Conservation (phyloP, 2,888 invertebrate species). For the Gibbula magus region DNA sequence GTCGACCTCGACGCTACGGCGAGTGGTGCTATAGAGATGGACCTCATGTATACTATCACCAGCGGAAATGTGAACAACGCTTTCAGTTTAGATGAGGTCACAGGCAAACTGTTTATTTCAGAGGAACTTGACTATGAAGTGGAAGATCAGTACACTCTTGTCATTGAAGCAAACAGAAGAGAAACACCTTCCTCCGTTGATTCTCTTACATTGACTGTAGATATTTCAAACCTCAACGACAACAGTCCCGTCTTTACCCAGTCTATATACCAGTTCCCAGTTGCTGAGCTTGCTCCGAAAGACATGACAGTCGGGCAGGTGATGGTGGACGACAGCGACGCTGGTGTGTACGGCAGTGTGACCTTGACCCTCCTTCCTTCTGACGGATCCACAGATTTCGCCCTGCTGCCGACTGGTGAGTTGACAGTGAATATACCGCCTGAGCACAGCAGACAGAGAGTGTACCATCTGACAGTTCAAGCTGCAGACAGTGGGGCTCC, state of each 20-base stretch:
- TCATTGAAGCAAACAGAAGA: slow-evolving; percentile 46
- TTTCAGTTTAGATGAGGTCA: slow-evolving; percentile 44
- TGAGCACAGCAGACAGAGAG: slow-evolving; percentile 88
- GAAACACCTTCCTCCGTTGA: slow-evolving; percentile 38
- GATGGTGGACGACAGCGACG: slow-evolving; percentile 50
- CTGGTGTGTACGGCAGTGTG: slow-evolving; percentile 33
- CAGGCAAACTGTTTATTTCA: slow-evolving; percentile 49
- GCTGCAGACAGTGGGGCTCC: slow-evolving; percentile 77
- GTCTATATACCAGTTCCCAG: slow-evolving; percentile 36
- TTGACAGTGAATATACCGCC: slow-evolving; percentile 88
- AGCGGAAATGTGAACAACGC: slow-evolving; percentile 43
- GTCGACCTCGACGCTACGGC: slow-evolving; percentile 53
- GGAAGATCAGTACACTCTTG: slow-evolving; percentile 34
- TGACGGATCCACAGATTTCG: slow-evolving; percentile 33
- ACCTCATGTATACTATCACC: slow-evolving; percentile 47
- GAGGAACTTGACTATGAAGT: slow-evolving; percentile 49
- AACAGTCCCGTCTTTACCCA: slow-evolving; percentile 47
- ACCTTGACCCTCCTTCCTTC: slow-evolving; percentile 1
- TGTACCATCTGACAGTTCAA: slow-evolving; percentile 88
- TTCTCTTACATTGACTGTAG: slow-evolving; percentile 44
- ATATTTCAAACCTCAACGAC: slow-evolving; percentile 59
- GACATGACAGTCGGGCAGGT: slow-evolving; percentile 39
- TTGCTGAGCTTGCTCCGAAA: slow-evolving; percentile 41
- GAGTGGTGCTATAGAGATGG: slow-evolving; percentile 48
- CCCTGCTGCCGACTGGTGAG: slow-evolving; percentile 88